phyloP scores from a whole-genome alignment of 1,140 invertebrate genomes.

The Octopus sinensis region DNA sequence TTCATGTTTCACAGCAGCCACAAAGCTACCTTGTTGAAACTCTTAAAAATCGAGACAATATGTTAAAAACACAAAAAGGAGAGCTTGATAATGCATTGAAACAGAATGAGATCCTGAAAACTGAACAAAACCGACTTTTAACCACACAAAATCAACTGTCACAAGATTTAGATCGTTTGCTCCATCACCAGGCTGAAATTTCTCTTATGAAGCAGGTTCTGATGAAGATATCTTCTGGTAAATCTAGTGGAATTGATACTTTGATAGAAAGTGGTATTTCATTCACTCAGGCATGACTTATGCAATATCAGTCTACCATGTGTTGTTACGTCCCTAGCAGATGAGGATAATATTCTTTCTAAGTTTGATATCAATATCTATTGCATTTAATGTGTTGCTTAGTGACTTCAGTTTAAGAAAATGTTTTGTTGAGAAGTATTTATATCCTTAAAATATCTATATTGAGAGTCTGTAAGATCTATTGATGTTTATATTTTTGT shows the following conservation, averaged over 20 bases:
- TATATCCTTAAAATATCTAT: too few relatives aligned
- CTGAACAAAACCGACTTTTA: slow-evolving; percentile 43
- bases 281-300: too few relatives aligned
- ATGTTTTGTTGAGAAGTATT: too few relatives aligned
- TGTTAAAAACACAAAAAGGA: slow-evolving; percentile 47
- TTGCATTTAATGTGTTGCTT: too few relatives aligned
- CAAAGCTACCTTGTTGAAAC: slow-evolving; percentile 55
- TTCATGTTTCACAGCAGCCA: slow-evolving; percentile 54
- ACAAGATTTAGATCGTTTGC: slow-evolving; percentile 52
- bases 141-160: slow-evolving; percentile 53
- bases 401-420: too few relatives aligned
- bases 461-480: too few relatives aligned
- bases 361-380: too few relatives aligned
- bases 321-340: too few relatives aligned
- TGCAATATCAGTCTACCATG: too few relatives aligned
- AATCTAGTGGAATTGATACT: neutral
- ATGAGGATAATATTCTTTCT: too few relatives aligned
- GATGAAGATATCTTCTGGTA: slow-evolving; percentile 40
- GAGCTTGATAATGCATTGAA: neutral
- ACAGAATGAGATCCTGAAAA: slow-evolving; percentile 38
- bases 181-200: slow-evolving; percentile 54
- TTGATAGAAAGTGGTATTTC: too few relatives aligned
- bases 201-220: slow-evolving; percentile 52
- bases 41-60: slow-evolving; percentile 45
- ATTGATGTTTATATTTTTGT: too few relatives aligned